Evolutionary conservation across 2,888 invertebrate species (phyloP).

Genomic region (Papilio demoleus): DNA sequence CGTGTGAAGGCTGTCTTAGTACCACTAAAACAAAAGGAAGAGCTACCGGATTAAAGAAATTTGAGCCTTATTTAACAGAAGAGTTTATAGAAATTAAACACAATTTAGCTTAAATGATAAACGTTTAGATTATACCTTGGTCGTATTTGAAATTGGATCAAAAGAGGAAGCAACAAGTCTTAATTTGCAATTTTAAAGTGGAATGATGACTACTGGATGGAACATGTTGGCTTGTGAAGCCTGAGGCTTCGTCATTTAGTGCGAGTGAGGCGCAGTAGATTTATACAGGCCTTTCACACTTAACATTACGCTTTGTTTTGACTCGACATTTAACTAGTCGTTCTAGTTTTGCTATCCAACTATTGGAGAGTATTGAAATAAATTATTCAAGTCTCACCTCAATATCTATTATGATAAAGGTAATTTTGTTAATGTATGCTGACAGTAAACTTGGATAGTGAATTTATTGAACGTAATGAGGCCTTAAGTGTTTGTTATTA

Average conservation of each 20-base stretch:
- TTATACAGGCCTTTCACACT: conserved; percentile 62
- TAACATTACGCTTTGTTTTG: conserved; percentile 60
- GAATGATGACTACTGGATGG: conserved; percentile 54
- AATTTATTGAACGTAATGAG: conserved; percentile 14
- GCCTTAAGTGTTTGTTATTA: conserved; percentile 2
- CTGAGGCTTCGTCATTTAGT: conserved; percentile 61
- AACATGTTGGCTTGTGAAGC: conserved; percentile 54
- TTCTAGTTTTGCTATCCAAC: conserved; percentile 44
- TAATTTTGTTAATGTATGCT: conserved; percentile 11
- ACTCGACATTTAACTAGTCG: conserved; percentile 48
- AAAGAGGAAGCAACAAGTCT: conserved; percentile 48
- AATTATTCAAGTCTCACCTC: conserved; percentile 20
- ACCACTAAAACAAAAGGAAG: conserved; percentile 60
- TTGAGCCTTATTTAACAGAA: conserved; percentile 55
- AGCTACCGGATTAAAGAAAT: conserved; percentile 47
- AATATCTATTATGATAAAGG: conserved; percentile 22
- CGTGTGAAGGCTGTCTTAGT: conserved; percentile 56
- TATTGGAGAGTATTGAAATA: conserved; percentile 44
- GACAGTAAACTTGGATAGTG: conserved; percentile 4
- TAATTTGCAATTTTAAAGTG: conserved; percentile 39
- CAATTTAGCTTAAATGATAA: conserved; percentile 46
- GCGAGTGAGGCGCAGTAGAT: conserved; percentile 57
- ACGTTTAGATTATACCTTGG: conserved; percentile 43
- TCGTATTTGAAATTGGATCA: conserved; percentile 44
- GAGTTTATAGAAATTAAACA: conserved; percentile 54